These are phyloP conservation scores for Agrochola lota DNA, from an alignment of 2,888 invertebrate species.

Conservation along the genomic window DNA sequence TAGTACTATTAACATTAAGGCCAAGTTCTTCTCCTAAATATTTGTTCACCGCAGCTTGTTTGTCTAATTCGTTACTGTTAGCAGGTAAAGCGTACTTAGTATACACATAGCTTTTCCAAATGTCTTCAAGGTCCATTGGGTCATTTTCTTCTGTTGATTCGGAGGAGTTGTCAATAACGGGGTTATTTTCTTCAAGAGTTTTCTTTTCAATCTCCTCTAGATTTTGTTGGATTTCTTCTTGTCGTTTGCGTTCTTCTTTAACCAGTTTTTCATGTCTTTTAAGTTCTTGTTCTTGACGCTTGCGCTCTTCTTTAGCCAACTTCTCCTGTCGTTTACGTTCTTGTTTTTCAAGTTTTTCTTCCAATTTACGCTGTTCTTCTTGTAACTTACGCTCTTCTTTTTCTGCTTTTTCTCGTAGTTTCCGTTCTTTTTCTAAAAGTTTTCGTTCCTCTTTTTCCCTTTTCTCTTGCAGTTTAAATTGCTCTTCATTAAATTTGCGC, in stretches of 20 bases:
- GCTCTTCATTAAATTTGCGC: conserved; percentile 65
- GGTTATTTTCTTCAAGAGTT: conserved; percentile 65
- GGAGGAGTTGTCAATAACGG: conserved; percentile 65
- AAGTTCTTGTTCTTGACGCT: conserved; percentile 70
- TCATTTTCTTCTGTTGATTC: conserved; percentile 75
- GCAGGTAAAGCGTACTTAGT: conserved; percentile 80
- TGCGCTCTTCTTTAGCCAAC: conserved; percentile 69
- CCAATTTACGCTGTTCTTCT: conserved; percentile 74
- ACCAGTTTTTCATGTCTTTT: conserved; percentile 73
- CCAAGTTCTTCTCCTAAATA: conserved; percentile 83
- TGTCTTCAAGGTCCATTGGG: conserved; percentile 82
- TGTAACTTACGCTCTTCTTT: conserved; percentile 71
- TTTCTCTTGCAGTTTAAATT: conserved; percentile 73
- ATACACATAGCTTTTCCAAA: conserved; percentile 84
- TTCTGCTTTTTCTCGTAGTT: conserved; percentile 64
- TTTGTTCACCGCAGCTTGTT: conserved; percentile 76
- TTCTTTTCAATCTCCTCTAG: conserved; percentile 74
- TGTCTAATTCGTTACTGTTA: conserved; percentile 78
- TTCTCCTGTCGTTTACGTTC: conserved; percentile 67
- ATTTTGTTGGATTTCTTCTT: conserved; percentile 68
- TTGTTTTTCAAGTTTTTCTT: conserved; percentile 75
- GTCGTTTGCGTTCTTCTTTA: conserved; percentile 68
- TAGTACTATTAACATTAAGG: conserved; percentile 80
- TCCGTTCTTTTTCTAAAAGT: conserved; percentile 67
- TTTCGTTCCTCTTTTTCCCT: conserved; percentile 69